Conservation (phyloP, 2,888 invertebrate genomes). For the Sussaba pulchella region DNA sequence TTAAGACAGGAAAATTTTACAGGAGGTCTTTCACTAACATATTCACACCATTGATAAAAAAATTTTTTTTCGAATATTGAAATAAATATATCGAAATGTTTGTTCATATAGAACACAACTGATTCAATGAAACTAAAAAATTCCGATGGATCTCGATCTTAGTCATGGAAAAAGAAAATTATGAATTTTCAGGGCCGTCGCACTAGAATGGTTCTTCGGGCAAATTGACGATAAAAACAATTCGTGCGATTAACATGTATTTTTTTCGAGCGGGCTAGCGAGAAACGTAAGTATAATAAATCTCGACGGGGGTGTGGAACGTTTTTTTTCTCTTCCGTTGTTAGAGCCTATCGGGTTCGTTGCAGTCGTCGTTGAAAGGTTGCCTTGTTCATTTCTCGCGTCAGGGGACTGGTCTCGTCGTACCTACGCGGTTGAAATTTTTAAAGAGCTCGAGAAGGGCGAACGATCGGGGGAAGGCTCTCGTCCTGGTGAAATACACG, state of each 20-base stretch:
- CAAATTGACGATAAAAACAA: no score
- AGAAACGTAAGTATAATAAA: conserved; percentile 50
- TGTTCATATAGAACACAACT: no score
- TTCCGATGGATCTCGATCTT: no score
- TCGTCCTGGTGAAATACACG: conserved; percentile 35
- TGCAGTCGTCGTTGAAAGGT: conserved; percentile 26
- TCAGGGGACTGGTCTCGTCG: conserved; percentile 46
- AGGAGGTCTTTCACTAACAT: no score
- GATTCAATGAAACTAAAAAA: no score
- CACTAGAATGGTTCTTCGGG: no score
- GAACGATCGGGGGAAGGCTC: conserved; percentile 62
- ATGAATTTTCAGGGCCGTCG: no score
- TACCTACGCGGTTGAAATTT: conserved; percentile 69
- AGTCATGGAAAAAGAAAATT: no score
- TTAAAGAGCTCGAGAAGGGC: conserved; percentile 66
- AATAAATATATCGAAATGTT: no score
- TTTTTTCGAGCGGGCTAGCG: conserved; percentile 2
- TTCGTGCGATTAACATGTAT: background rate
- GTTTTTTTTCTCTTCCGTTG: conserved; percentile 22
- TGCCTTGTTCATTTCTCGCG: conserved; percentile 50
- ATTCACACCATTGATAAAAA: no score
- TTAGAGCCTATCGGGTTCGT: background rate
- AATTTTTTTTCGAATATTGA: no score
- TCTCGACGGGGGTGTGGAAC: conserved; percentile 44
- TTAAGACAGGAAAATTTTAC: no score